Evolutionary conservation across 2,888 invertebrate species (phyloP), one percentile per base, ranked within the genome.

Genomic region (Margaritifera margaritifera): DNA sequence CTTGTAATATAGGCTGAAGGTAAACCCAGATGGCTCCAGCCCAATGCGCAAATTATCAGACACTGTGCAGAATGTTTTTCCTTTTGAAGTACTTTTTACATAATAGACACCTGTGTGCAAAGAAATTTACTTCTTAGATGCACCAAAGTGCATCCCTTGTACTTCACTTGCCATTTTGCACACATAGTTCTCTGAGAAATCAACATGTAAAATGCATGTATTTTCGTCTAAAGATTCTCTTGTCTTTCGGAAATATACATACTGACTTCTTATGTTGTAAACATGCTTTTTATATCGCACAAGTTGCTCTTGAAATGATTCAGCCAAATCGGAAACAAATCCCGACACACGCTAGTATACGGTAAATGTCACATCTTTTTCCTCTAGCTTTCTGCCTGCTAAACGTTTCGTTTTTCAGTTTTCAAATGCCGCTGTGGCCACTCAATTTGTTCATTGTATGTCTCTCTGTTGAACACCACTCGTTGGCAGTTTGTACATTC

Each of bases 21-120:
- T 90, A 88, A 54, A 85, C 86, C 88, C 90, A 90, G 62, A 90
- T 86, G 22, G 88, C 88, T 60, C 81, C 78, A 54, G 88, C 85
- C 56, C 83, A 81, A 82, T 90, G 90, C 11, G 66, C 6, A 85
- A 71, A 67, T 78, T 78, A 67, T 84, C 71, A n/a, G 87, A 88
- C 0, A 89, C 68, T 27, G 87, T 82, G 74, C 87, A 85, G 74
- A 81, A 81, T 27, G 75, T 58, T 19, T 65, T n/a, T 55, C 42
- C 24, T 50, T 60, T 19, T 56, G 51, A 51, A 61, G 27, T 62
- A 18, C 24, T 22, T 31, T 59, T 54, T 57, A 58, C 64, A 31
- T 64, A 61, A 22, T 42, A 59, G 24, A 72, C 64, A 6, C 71
- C 75, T 50, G 79, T 80, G 54, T 79, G 75, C 2, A 79, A 55